These are phyloP conservation scores for Psittacula echo DNA, from an alignment of 2,797 vertebrate species.

Conservation along the genomic window DNA sequence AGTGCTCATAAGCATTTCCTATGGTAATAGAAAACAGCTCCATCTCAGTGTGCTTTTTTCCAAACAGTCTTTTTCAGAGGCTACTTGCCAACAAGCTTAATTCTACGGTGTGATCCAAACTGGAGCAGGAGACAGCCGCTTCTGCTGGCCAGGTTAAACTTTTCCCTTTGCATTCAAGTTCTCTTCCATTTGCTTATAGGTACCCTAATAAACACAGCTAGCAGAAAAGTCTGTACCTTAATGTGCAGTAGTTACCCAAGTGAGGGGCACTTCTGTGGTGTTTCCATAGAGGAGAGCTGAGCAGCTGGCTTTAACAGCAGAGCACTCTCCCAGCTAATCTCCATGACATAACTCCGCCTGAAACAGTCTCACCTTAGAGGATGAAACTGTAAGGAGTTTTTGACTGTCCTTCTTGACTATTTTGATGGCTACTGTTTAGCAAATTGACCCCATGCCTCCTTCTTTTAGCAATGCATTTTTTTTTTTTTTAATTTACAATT, in stretches of 20 bases:
- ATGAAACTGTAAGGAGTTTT: not conserved
- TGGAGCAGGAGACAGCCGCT: not conserved
- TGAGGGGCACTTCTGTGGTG: not conserved
- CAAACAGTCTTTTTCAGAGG: not conserved
- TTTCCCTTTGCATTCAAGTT: not conserved
- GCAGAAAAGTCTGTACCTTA: not conserved
- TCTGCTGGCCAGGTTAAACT: not conserved
- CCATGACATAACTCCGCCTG: not conserved
- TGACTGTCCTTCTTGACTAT: not conserved
- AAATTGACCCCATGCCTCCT: not conserved
- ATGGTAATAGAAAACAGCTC: not conserved
- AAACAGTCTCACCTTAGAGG: not conserved
- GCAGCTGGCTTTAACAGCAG: not conserved
- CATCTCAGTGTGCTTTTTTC: not conserved
- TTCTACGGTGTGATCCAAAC: not conserved
- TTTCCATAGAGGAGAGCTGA: not conserved
- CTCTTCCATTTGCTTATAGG: not conserved
- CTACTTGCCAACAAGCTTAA: not conserved
- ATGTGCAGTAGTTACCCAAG: rapidly evolving
- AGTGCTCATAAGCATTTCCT: not conserved
- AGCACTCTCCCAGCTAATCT: not conserved
- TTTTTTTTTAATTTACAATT: not conserved
- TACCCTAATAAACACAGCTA: not conserved
- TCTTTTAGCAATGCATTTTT: not conserved
- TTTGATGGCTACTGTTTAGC: not conserved